These are phyloP conservation scores for Dyspetes luteomarginatus DNA, from an alignment of 2,888 invertebrate species.

Conservation along the genomic window DNA sequence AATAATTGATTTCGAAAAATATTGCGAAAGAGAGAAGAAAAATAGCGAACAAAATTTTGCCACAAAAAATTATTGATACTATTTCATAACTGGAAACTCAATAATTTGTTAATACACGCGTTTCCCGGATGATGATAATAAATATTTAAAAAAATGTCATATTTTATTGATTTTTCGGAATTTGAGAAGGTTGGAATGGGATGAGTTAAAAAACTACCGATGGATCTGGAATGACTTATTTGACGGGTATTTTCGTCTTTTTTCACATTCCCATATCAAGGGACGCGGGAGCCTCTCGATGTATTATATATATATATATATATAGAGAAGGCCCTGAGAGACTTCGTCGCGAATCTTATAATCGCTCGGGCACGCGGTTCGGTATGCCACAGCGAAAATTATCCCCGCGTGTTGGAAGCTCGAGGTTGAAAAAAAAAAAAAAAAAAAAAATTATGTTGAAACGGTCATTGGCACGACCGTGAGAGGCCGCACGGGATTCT, in stretches of 20 bases:
- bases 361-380: constrained; percentile 29
- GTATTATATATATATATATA: neutral
- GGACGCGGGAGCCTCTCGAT: neutral
- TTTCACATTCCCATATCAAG: no score
- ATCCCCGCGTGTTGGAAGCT: constrained; percentile 43
- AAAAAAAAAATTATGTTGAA: constrained; percentile 14
- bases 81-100: constrained; percentile 3
- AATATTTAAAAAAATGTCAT: neutral
- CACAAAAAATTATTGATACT: neutral
- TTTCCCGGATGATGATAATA: neutral
- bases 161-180: constrained; percentile 10
- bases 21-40: neutral
- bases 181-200: neutral
- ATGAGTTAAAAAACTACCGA: neutral
- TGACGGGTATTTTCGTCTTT: constrained; percentile 2
- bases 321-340: neutral
- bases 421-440: constrained; percentile 12
- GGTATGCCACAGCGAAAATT: constrained; percentile 48
- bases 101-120: constrained; percentile 19
- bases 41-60: neutral
- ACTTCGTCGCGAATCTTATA: constrained; percentile 34
- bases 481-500: constrained; percentile 38
- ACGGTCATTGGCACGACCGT: constrained; percentile 53
- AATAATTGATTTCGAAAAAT: no score
- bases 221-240: constrained; percentile 45